These are phyloP conservation scores for Zygothrica quintamaculata DNA, from an alignment of 2,888 invertebrate genomes.

Conservation along the genomic window DNA sequence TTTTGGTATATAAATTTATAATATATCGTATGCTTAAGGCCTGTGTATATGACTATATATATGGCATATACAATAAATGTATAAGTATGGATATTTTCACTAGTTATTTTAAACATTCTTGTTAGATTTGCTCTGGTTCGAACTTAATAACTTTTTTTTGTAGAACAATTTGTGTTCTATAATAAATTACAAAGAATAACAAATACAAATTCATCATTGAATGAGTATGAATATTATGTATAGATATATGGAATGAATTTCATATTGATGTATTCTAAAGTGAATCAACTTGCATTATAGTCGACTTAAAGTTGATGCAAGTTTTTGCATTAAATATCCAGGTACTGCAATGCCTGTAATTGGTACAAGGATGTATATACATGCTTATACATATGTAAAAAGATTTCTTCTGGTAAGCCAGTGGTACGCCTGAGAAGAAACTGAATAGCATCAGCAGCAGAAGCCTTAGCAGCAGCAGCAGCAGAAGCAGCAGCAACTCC, in stretches of 20 bases:
- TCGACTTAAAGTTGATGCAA: constrained; percentile 22
- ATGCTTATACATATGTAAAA: constrained; percentile 19
- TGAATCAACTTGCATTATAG: constrained; percentile 3
- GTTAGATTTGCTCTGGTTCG: too few relatives aligned
- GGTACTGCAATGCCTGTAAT: constrained; percentile 65
- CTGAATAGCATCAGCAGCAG: constrained; percentile 46
- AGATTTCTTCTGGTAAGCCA: constrained; percentile 28
- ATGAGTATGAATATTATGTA: too few relatives aligned
- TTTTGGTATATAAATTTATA: neutral
- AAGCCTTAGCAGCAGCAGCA: constrained; percentile 21
- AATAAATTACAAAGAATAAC: too few relatives aligned
- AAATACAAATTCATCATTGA: too few relatives aligned
- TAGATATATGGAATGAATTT: too few relatives aligned
- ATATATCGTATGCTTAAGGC: neutral
- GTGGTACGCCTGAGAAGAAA: constrained; percentile 45
- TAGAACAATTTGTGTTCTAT: too few relatives aligned
- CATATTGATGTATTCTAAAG: too few relatives aligned
- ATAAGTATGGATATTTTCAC: too few relatives aligned
- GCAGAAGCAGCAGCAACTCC: constrained; percentile 18
- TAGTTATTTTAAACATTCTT: too few relatives aligned
- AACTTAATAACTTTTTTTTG: too few relatives aligned
- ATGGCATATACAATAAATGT: too few relatives aligned
- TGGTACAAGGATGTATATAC: constrained; percentile 52
- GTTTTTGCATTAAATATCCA: constrained; percentile 23
- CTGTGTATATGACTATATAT: too few relatives aligned